Conservation (phyloP, 1,140 invertebrate genomes). For the Drosophila baimaii region DNA sequence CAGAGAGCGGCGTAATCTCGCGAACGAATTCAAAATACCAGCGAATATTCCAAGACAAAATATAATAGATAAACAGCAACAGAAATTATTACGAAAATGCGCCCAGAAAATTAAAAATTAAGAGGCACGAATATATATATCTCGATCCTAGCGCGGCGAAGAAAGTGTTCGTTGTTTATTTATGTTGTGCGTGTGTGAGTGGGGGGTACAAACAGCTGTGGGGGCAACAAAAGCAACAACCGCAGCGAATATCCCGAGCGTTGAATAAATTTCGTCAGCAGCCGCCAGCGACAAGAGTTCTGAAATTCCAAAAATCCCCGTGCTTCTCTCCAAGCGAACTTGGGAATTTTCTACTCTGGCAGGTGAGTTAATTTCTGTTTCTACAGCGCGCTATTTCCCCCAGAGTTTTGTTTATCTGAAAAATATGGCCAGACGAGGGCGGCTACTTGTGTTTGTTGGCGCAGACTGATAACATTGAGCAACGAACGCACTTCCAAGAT, state of each 20-base stretch:
- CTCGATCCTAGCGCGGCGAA: conserved; percentile 28
- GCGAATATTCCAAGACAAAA: conserved; percentile 31
- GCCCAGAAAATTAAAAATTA: conserved; percentile 61
- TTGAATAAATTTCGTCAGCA: conserved; percentile 39
- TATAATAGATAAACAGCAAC: conserved; percentile 32
- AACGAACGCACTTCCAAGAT: conserved; percentile 2
- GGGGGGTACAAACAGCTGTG: conserved; percentile 72
- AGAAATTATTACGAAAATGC: conserved; percentile 57
- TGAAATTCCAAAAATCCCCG: neutral
- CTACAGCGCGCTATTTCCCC: neutral
- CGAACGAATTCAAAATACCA: conserved; percentile 14
- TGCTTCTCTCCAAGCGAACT: neutral
- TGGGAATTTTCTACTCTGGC: neutral
- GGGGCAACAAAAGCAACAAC: conserved; percentile 52
- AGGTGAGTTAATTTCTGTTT: conserved; percentile 28
- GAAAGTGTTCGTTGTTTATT: conserved; percentile 67
- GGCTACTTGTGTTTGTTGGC: neutral
- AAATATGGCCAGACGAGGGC: neutral
- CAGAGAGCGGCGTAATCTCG: conserved; percentile 18
- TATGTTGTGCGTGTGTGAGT: conserved; percentile 55
- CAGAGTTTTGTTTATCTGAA: neutral
- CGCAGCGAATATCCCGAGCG: conserved; percentile 33
- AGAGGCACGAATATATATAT: conserved; percentile 29
- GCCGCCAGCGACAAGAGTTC: conserved; percentile 7
- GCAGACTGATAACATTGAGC: conserved; percentile 19